Base-by-base conservation (phyloP, 2,888 invertebrate species). In the Hypomecis punctinalis region DNA sequence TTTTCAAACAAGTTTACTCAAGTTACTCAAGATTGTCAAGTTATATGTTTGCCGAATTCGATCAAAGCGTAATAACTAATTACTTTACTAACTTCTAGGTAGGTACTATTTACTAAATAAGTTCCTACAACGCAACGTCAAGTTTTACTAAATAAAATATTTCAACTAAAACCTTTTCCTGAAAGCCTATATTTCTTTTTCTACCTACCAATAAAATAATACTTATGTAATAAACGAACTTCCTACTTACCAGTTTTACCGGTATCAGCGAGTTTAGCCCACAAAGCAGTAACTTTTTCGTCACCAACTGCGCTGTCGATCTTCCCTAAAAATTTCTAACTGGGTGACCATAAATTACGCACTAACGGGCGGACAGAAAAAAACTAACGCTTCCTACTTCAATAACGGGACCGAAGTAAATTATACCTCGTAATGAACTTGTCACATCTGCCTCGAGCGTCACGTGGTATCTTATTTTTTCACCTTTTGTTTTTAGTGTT, bases 321-420 rank as follows among this genome's bases (percentile, higher is more conserved):
- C 78, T 80, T 81, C 60, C 81, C 83, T 79, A 78, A 73, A 77
- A 80, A 84, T 85, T 80, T 76, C 78, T 62, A 81, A 80, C 80
- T 80, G 76, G 81, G 84, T 81, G 83, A 83, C 84, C 83, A 91
- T 91, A 91, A 91, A 91, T 91, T 86, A 87, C 80, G 64, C 71
- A 76, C 79, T 88, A 89, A 91, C 86, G 79, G 83, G 78, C 83
- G 78, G 76, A 78, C 77, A 81, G 78, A 88, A 88, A 88, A 88
- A 88, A 89, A 87, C 83, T 73, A 82, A 77, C 83, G 84, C 83
- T 91, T 89, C 90, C 91, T 89, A 89, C 86, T 88, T 83, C 85
- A 84, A 84, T 90, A 88, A 90, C 90, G 88, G 91, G 90, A 91
- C 89, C 85, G 85, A 75, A 83, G 90, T 91, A 88, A 90, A 87